Evolutionary conservation across 2,797 vertebrate species (phyloP).

Genomic region (Synanceia verrucosa): DNA sequence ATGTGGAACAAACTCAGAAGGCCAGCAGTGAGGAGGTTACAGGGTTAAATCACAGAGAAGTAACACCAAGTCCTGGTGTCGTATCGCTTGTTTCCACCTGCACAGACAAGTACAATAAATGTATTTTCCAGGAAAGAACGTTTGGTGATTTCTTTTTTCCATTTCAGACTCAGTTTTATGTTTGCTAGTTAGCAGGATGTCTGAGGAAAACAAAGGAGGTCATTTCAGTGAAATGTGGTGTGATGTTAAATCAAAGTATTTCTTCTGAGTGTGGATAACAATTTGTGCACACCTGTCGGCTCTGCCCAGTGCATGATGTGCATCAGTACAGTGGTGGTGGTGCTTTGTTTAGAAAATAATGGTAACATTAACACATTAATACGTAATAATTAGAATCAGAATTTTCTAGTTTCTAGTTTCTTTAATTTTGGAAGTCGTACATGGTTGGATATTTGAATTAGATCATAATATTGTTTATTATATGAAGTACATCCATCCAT

Average conservation of each 20-base stretch:
- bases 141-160: background rate
- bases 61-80: slow-evolving; percentile 1
- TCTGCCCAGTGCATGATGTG: no score
- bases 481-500: no score
- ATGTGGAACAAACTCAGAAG: slow-evolving; percentile 31
- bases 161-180: background rate
- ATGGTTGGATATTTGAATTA: no score
- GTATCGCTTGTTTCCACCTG: slow-evolving; percentile 41
- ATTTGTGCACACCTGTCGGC: no score
- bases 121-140: slow-evolving; percentile 44
- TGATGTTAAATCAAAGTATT: background rate
- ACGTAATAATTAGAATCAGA: no score
- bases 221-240: background rate
- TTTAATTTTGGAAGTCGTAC: no score
- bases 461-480: no score
- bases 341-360: no score
- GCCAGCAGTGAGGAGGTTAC: background rate
- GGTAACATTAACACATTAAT: no score
- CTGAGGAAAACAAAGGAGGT: background rate
- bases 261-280: no score
- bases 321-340: no score
- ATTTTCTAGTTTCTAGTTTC: no score
- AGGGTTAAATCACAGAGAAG: slow-evolving; percentile 1
- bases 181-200: background rate
- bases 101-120: slow-evolving; percentile 55